Conservation (phyloP, 2,113 vertebrate genomes). For the Hassar affinis region DNA sequence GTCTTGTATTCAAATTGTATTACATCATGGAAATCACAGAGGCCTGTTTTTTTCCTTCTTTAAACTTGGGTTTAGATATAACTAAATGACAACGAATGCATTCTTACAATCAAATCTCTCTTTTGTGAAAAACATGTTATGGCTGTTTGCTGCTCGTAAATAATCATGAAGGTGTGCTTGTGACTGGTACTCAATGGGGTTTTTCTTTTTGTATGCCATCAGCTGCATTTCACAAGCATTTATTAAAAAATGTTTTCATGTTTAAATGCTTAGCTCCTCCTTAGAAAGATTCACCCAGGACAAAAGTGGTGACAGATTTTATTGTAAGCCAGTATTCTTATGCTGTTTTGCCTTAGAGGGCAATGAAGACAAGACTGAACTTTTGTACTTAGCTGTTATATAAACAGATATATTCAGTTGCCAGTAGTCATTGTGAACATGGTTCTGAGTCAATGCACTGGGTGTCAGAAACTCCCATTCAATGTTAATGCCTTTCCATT, state of each 20-base stretch:
- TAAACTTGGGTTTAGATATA: not conserved
- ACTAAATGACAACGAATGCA: not conserved
- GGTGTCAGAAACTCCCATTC: conserved; percentile 11
- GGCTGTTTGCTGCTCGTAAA: not conserved
- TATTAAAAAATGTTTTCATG: not conserved
- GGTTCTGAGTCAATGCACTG: not conserved
- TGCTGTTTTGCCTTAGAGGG: not conserved
- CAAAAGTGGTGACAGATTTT: not conserved
- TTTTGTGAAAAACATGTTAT: not conserved
- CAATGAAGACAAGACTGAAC: not conserved
- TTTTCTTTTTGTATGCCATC: not conserved
- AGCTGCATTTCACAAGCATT: not conserved
- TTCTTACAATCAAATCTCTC: not conserved
- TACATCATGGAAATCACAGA: conserved; percentile 9
- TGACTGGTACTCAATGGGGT: not conserved
- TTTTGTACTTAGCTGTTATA: conserved; percentile 17
- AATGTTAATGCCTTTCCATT: not conserved
- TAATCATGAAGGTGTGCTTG: not conserved
- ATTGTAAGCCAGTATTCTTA: not conserved
- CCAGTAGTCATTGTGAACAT: conserved; percentile 6
- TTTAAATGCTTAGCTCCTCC: not conserved
- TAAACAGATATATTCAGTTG: conserved; percentile 22
- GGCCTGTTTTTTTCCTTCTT: not conserved
- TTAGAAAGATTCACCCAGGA: not conserved
- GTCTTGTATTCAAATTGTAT: conserved; percentile 2